These are phyloP conservation scores for Apoda limacodes DNA, from an alignment of 2,888 invertebrate species.

Conservation along the genomic window DNA sequence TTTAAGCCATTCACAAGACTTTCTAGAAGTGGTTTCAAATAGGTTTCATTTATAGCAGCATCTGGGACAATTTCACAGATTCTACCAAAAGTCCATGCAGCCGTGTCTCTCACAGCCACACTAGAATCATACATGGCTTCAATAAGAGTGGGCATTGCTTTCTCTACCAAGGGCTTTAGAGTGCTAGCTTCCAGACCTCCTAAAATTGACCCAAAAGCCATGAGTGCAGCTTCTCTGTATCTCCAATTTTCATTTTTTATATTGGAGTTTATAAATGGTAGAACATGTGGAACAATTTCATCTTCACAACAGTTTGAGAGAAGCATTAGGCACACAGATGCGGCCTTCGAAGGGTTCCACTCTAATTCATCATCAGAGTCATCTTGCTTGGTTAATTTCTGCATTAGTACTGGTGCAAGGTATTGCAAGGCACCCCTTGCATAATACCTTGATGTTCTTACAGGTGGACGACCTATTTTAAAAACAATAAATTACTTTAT, in stretches of 20 bases:
- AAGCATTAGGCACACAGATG: slow-evolving; percentile 98
- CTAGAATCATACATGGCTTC: slow-evolving; percentile 94
- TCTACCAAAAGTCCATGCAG: slow-evolving; percentile 98
- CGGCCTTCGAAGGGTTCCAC: slow-evolving; percentile 99
- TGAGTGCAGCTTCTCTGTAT: slow-evolving; percentile 94
- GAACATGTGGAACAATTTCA: slow-evolving; percentile 93
- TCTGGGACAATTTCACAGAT: slow-evolving; percentile 98
- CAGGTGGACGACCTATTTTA: slow-evolving; percentile 84
- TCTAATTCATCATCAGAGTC: slow-evolving; percentile 98
- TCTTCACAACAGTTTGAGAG: slow-evolving; percentile 98
- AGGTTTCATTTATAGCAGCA: slow-evolving; percentile 89
- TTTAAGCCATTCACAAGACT: slow-evolving; percentile 87
- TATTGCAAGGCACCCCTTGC: slow-evolving; percentile 98
- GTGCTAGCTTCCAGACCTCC: slow-evolving; percentile 91
- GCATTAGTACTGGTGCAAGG: slow-evolving; percentile 93
- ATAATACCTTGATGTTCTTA: slow-evolving; percentile 93
- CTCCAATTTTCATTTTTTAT: slow-evolving; percentile 95
- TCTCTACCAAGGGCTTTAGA: slow-evolving; percentile 93
- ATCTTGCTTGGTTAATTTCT: slow-evolving; percentile 95
- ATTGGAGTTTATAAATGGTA: slow-evolving; percentile 96
- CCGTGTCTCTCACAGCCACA: slow-evolving; percentile 95
- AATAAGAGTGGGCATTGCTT: slow-evolving; percentile 96
- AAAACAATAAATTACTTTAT: slow-evolving; percentile 2
- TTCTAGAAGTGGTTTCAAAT: slow-evolving; percentile 84
- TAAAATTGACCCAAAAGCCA: slow-evolving; percentile 96